Evolutionary conservation across 2,113 vertebrate species (phyloP), one percentile per base, ranked within the genome.

Genomic region (Pontoporia blainvillei): DNA sequence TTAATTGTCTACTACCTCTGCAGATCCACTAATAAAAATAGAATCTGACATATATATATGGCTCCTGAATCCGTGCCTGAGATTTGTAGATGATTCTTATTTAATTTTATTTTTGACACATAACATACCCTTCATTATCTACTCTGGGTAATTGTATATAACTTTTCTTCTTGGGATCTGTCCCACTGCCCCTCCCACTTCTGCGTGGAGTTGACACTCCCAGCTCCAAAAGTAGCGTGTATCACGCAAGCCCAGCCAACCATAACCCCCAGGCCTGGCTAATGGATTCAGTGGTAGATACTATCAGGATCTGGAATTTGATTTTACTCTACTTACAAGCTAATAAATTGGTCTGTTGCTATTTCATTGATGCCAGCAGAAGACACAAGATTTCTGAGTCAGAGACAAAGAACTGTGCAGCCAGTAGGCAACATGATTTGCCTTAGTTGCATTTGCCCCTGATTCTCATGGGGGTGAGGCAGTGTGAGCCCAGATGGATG

Each of bases 1-100:
- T 85, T 46, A 92, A 66, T 72, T 96, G 36, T 91, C 39, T 57
- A 54, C 57, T 96, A 96, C 17, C 23, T 91, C 13, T 94, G 39
- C 3, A 76, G 57, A 87, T 67, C 79, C 61, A 62, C 5, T 6
- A 93, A 54, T 66, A 81, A 34, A 46, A 88, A 73, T 27, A 82
- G 23, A 78, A 59, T 57, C 17, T 76, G 46, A 72, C 15, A 18
- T 17, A 21, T 41, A 49, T 25, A 54, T 54, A 54, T 57, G 34
- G 7, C 61, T 67, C 52, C 34, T 62, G n/a, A 7, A 34, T 69
- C 41, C 78, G 27, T 72, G 46, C 25, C 34, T 36, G 34, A 8
- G 34, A 23, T 13, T 79, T 86, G 21, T 49, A 57, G 27, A 27
- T 64, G 1, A 41, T 82, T 23, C 34, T 95, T 81, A 29, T 61